These are phyloP conservation scores for Erethizon dorsatum DNA, from an alignment of 2,797 vertebrate genomes.

Conservation along the genomic window DNA sequence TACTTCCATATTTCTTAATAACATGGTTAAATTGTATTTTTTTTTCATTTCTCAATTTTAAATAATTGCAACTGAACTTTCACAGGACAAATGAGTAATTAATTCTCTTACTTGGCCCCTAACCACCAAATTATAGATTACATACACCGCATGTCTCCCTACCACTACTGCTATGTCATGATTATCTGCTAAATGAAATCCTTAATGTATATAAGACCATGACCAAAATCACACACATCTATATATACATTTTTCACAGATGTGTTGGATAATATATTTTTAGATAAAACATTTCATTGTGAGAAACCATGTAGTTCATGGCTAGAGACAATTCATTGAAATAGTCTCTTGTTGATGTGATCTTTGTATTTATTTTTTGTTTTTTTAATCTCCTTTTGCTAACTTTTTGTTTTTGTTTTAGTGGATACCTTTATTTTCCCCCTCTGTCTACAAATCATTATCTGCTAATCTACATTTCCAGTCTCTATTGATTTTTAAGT, in stretches of 20 bases:
- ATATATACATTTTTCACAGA: background rate
- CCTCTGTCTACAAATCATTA: background rate
- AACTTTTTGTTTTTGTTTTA: background rate
- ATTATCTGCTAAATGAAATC: background rate
- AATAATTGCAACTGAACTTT: background rate
- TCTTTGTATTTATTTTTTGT: background rate
- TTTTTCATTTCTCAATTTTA: constrained; percentile 1
- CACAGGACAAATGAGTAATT: background rate
- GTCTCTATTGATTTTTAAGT: background rate
- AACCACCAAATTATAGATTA: background rate
- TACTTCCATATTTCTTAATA: background rate
- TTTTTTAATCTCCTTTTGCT: background rate
- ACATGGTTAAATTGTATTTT: background rate
- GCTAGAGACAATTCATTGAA: background rate
- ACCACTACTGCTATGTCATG: background rate
- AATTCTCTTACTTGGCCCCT: background rate
- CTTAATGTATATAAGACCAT: background rate
- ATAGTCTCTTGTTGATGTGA: background rate
- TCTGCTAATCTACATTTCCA: background rate
- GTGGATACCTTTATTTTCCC: background rate
- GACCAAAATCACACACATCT: background rate
- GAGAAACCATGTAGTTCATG: background rate
- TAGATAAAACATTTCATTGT: background rate
- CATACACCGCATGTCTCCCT: background rate
- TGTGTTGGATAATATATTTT: background rate